Evolutionary conservation across 2,888 invertebrate species (phyloP).

Genomic region (Deilephila porcellus): DNA sequence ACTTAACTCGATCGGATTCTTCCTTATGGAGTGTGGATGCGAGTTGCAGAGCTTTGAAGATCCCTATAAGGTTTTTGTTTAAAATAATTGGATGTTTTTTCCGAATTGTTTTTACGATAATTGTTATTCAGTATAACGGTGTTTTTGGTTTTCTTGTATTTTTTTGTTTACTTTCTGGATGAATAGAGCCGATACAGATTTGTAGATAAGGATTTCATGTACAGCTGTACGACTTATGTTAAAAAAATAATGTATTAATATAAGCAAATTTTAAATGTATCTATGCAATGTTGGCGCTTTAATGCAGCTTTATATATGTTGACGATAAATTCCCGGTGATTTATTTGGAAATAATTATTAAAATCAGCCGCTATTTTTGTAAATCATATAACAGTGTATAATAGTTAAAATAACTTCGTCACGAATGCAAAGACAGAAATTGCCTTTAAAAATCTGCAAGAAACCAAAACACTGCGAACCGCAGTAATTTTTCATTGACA

Average conservation of each 20-base stretch:
- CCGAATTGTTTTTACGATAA: background rate
- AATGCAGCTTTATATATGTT: too few species aligned
- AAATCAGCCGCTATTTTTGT: background rate
- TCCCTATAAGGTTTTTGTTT: slow-evolving; percentile 5
- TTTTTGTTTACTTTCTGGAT: background rate
- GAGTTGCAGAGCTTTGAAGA: slow-evolving; percentile 9
- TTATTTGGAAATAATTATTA: too few species aligned
- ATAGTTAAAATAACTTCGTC: background rate
- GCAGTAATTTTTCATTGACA: slow-evolving; percentile 13
- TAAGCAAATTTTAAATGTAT: too few species aligned
- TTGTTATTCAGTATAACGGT: background rate
- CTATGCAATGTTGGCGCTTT: too few species aligned
- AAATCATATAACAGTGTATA: background rate
- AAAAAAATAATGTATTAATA: too few species aligned
- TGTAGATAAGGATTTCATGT: too few species aligned
- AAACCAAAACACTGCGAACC: slow-evolving; percentile 12
- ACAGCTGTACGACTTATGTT: too few species aligned
- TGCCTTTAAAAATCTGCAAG: background rate
- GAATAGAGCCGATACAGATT: background rate
- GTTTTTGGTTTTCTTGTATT: background rate
- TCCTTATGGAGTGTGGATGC: slow-evolving; percentile 33
- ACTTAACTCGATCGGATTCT: slow-evolving; percentile 57
- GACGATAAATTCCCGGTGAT: too few species aligned
- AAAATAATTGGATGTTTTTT: slow-evolving; percentile 15
- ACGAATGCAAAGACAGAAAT: background rate